Evolutionary conservation across 1,140 invertebrate genomes (phyloP), one percentile per base, ranked within the genome.

Genomic region (Dolichoris vasculosae): DNA sequence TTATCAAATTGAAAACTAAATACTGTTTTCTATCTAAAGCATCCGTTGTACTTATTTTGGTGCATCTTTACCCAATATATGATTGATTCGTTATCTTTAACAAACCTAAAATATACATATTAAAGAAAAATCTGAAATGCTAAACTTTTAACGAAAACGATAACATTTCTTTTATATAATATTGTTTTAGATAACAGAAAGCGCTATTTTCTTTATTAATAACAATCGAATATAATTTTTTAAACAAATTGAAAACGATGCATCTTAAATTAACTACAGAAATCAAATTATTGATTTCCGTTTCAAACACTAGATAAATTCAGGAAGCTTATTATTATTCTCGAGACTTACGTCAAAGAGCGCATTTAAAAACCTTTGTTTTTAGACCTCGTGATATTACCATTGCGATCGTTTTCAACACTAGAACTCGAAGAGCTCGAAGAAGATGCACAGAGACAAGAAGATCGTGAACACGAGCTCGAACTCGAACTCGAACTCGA

Each of bases 401-500:
- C n/a, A 40, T 75, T 51, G 23, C 32, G n/a, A 20, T 51, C 64
- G 30, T 69, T 32, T 32, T 35, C 51, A n/a, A 40, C 26, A 30
- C 67, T 75, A 4, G 71, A 59, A 48, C 51, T 69, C 9, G 51
- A 75, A 20, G 67, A 59, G 69, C 48, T 75, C 13, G 83, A 67
- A 23, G 15, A 38, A 71, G 67, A 59, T 3, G 59, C 48, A 20
- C n/a, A 4, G 20, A 23, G 23, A 32, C 67, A 71, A 4, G 20
- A 71, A 38, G 67, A 71, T 71, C 73, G 6, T 76, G 73, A 76
- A 48, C 73, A 48, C 9, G 84, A 48, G 48, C 63, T 63, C 17
- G 83, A 84, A 69, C 73, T 82, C 11, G 71, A 84, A 30, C 35
- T 59, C 13, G 59, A 80, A 15, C 26, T 64, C 20, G 73, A 84